Percentiles rank a stretch among this genome's conserved stretches.
Evolutionary conservation across 2,113 vertebrate genomes (phyloP).

Genomic region (Sakesphorus luctuosus): DNA sequence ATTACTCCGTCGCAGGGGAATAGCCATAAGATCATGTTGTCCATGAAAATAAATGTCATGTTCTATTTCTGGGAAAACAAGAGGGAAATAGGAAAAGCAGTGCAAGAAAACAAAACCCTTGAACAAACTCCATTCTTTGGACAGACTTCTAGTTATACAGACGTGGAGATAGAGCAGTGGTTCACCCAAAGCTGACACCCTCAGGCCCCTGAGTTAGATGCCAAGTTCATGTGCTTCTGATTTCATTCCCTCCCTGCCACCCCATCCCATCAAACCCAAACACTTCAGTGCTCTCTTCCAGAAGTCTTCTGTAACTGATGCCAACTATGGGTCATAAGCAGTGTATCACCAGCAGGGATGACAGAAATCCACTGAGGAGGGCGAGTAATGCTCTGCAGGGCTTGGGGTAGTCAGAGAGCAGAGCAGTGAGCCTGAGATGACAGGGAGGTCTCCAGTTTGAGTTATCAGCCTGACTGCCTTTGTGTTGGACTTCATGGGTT

Average conservation of each 20-base stretch:
- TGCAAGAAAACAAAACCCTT: not conserved
- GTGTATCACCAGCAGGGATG: not conserved
- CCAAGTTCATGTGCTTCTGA: not conserved
- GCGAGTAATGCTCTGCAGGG: not conserved
- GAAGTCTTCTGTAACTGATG: not conserved
- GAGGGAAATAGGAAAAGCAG: not conserved
- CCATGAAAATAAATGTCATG: conserved; percentile 49
- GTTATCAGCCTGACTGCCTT: not conserved
- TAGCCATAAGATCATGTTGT: conserved; percentile 43
- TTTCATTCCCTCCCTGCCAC: not conserved
- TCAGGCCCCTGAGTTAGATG: not conserved
- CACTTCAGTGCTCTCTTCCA: not conserved
- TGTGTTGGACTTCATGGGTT: not conserved
- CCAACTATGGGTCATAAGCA: fast-evolving
- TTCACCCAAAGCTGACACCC: not conserved
- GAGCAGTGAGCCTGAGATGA: not conserved
- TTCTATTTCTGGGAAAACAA: conserved; percentile 36
- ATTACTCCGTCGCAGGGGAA: conserved; percentile 17
- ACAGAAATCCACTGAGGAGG: not conserved
- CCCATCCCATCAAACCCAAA: not conserved
- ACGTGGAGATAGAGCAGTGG: not conserved
- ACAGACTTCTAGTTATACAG: not conserved
- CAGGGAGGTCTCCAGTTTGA: not conserved
- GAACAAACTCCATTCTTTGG: not conserved
- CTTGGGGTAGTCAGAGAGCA: fast-evolving